Base-by-base conservation (phyloP, 2,113 vertebrate genomes). In the Campylomormyrus numenius region DNA sequence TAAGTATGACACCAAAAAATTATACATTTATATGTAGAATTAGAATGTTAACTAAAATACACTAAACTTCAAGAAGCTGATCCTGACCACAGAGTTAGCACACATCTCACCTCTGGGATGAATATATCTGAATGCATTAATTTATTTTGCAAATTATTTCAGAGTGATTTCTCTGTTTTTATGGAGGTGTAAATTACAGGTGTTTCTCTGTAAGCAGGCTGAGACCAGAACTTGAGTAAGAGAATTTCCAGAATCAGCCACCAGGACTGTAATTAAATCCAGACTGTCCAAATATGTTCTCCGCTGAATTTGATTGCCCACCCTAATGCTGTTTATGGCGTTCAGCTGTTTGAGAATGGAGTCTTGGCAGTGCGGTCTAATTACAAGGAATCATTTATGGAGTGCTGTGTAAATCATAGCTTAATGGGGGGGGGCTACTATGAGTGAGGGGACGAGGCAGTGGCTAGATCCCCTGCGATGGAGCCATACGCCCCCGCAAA, bases 361-460 rank as follows among this genome's bases (percentile, higher is more conserved):
- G 49, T 39, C 31, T 53, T 53, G 85, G 49, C 85, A 87, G 50
- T 17, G 27, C 9, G 17, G 85, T 87, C 85, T 52, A 52, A 87
- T 53, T 87, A 35, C 85, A 87, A 50, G 48, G 27, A 87, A 53
- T 87, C 85, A 53, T 52, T 87, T 53, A 87, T 87, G 50, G 48
- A 87, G 85, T 53, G 50, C 15, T 48, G 48, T 86, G 85, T 50
- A 50, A 86, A 86, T 48, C 85, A 50, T 3, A 53, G 85, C 50
- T 53, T 53, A 53, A 53, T 24, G 21, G 19, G 21, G 17, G 31
- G 8, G 13, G 35, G 49, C 4, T 27, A 2, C 85, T 27, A 15
- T 21, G 19, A 86, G 9, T 35, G 3, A 53, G 31, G 48, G 31
- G n/a, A 56, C 1, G 17, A 53, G 83, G 27, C 85, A 87, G 85